A percentile compares a stretch with the other conserved stretches of the same genome.
Evolutionary conservation across 2,888 invertebrate species (phyloP).

Genomic region (Drosophila prolongata): DNA sequence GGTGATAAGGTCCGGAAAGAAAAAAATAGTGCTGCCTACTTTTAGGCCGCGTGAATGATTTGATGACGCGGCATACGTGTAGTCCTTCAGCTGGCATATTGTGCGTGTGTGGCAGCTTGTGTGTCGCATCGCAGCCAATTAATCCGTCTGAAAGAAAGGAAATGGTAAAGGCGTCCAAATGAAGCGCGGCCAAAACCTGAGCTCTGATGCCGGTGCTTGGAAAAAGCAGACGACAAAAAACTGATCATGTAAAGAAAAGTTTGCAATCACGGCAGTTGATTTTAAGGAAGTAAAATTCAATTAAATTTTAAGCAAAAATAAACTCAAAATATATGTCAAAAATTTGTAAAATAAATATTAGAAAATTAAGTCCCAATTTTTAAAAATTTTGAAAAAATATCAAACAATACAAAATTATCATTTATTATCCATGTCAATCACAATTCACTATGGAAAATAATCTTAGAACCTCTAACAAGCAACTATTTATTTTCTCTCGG

Average conservation of each 20-base stretch:
- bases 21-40: constrained; percentile 25
- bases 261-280: too few relatives aligned
- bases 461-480: too few relatives aligned
- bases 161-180: constrained; percentile 39
- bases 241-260: constrained; percentile 28
- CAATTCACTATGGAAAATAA: too few relatives aligned
- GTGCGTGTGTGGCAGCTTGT: constrained; percentile 19
- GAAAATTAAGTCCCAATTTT: too few relatives aligned
- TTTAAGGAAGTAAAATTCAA: too few relatives aligned
- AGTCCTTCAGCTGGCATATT: neutral
- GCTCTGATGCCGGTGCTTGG: constrained; percentile 1
- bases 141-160: constrained; percentile 60
- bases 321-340: neutral
- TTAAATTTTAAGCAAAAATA: too few relatives aligned
- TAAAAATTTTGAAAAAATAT: too few relatives aligned
- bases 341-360: too few relatives aligned
- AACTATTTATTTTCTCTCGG: too few relatives aligned
- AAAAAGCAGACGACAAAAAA: constrained; percentile 35
- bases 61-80: constrained; percentile 20
- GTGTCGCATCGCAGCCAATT: constrained; percentile 70
- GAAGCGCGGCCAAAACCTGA: constrained; percentile 24
- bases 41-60: constrained; percentile 52
- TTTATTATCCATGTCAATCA: too few relatives aligned
- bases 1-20: constrained; percentile 9
- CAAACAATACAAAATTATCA: too few relatives aligned